Conservation (phyloP, 2,113 vertebrate species). For the Helogale parvula region DNA sequence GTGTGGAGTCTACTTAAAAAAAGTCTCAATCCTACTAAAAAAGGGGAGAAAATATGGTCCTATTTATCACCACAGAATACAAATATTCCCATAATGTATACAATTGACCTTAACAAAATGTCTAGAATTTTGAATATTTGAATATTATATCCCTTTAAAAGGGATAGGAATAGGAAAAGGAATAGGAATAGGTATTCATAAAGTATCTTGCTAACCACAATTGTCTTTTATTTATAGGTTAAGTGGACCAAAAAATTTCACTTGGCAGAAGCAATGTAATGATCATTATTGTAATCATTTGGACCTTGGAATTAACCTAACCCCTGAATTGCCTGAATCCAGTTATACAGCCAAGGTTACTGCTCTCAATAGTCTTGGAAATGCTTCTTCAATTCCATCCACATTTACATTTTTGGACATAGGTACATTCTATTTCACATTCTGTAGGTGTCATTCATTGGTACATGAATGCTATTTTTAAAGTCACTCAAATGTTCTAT, state of each 20-base stretch:
- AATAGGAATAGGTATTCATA: background rate
- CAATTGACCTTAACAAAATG: background rate
- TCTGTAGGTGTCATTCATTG: background rate
- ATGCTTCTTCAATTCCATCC: constrained; percentile 69
- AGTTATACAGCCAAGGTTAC: constrained; percentile 80
- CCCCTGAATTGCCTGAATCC: constrained; percentile 53
- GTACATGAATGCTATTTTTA: background rate
- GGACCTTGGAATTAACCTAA: constrained; percentile 69
- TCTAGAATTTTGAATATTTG: constrained; percentile 32
- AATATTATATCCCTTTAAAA: background rate
- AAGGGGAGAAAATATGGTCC: background rate
- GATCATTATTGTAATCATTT: background rate
- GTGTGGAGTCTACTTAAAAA: too few species aligned
- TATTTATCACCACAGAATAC: background rate
- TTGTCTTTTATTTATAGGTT: constrained; percentile 79
- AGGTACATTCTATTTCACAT: constrained; percentile 55
- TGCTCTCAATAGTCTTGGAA: constrained; percentile 82
- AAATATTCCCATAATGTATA: background rate
- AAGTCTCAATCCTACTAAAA: background rate
- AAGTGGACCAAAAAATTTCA: constrained; percentile 48
- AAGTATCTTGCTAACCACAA: background rate
- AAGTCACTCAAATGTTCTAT: background rate
- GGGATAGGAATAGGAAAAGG: too few species aligned
- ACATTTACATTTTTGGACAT: constrained; percentile 40
- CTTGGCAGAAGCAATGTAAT: background rate